These are phyloP conservation scores for Cephus rjabovi DNA, from an alignment of 2,888 invertebrate genomes.

Conservation along the genomic window DNA sequence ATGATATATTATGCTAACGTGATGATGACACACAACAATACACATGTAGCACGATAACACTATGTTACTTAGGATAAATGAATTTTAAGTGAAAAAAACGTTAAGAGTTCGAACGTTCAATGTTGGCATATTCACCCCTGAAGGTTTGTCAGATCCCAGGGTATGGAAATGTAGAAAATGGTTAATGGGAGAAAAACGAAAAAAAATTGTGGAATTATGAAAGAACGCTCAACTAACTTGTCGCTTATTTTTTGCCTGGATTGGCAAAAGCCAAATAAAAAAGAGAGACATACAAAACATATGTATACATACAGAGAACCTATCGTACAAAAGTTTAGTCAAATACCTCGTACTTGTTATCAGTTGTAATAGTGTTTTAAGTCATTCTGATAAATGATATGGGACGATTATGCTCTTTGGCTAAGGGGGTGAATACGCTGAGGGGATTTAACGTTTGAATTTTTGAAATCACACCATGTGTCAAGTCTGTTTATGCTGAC, in stretches of 20 bases:
- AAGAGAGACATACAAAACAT: neutral
- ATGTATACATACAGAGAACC: slow-evolving; percentile 7
- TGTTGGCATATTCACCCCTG: neutral
- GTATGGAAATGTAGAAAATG: neutral
- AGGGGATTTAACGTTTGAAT: slow-evolving; percentile 22
- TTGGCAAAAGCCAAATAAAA: neutral
- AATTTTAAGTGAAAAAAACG: slow-evolving; percentile 14
- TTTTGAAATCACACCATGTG: slow-evolving; percentile 41
- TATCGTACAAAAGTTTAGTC: slow-evolving; percentile 36
- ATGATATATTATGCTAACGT: slow-evolving; percentile 5
- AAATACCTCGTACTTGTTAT: slow-evolving; percentile 41
- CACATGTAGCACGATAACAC: slow-evolving; percentile 11
- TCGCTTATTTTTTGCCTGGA: slow-evolving; percentile 17
- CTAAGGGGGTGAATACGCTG: neutral
- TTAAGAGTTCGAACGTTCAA: neutral
- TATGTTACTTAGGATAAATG: slow-evolving; percentile 44
- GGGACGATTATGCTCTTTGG: neutral
- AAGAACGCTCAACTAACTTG: slow-evolving; percentile 39
- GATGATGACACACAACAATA: slow-evolving; percentile 1
- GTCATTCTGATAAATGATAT: neutral
- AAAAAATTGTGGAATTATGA: neutral
- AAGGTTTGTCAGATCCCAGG: neutral
- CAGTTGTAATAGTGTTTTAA: slow-evolving; percentile 11
- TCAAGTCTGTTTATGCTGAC: slow-evolving; percentile 10
- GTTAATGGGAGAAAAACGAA: neutral